phyloP scores from a whole-genome alignment of 2,797 vertebrate genomes.

The Cercopithecus hamlyni region DNA sequence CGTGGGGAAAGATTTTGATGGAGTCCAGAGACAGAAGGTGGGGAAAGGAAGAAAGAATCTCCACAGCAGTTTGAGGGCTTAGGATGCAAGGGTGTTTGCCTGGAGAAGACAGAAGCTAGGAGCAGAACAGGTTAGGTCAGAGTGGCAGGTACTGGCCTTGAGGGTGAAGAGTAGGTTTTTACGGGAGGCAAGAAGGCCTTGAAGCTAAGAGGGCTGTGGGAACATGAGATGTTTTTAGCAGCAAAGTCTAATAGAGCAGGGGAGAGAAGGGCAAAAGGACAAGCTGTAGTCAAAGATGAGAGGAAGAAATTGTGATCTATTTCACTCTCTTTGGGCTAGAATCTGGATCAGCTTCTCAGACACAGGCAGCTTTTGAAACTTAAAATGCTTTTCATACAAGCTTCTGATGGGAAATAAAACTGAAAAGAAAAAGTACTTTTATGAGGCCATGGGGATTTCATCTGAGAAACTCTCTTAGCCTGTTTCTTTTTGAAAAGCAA shows the following conservation, averaged over 20 bases:
- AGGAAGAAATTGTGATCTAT: not conserved
- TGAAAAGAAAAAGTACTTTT: slow-evolving; percentile 11
- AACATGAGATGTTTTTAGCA: not conserved
- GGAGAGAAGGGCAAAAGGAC: slow-evolving; percentile 5
- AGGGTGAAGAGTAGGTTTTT: not conserved
- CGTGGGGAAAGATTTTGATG: not conserved
- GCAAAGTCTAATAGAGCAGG: not conserved
- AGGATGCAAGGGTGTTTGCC: not conserved
- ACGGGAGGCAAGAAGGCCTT: not conserved
- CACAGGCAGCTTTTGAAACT: slow-evolving; percentile 40
- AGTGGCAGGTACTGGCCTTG: not conserved
- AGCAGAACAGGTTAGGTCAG: not conserved
- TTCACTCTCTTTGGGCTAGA: slow-evolving; percentile 33
- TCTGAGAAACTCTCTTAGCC: slow-evolving; percentile 40
- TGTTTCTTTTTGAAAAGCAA: slow-evolving; percentile 67
- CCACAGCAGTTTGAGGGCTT: not conserved
- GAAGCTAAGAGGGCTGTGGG: not conserved
- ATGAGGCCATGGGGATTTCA: slow-evolving; percentile 56
- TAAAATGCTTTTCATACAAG: slow-evolving; percentile 54
- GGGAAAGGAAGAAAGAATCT: not conserved
- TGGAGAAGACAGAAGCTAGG: not conserved
- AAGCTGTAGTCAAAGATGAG: not conserved
- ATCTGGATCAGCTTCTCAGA: slow-evolving; percentile 37
- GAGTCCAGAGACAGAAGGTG: not conserved
- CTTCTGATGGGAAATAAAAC: slow-evolving; percentile 57